Conservation (phyloP, 2,888 invertebrate species). For the Agrenia bidenticulata region DNA sequence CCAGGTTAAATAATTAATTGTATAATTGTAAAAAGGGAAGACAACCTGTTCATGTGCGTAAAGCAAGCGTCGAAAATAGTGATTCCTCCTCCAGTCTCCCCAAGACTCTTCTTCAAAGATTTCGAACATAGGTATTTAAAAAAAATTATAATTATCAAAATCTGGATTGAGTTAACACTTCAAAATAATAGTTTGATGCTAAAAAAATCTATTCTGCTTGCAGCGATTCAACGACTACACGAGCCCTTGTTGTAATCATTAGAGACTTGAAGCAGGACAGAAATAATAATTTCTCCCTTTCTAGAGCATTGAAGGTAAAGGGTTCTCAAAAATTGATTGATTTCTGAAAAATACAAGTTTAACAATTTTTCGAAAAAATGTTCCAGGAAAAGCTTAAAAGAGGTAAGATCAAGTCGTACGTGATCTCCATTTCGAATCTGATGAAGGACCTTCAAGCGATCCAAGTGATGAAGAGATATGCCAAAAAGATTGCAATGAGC, state of each 20-base stretch:
- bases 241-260: not conserved
- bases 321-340: too few species aligned
- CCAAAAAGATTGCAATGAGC: not conserved
- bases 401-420: not conserved
- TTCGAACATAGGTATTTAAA: too few species aligned
- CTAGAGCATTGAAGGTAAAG: slow-evolving; percentile 1
- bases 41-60: slow-evolving; percentile 11
- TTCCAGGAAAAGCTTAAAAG: not conserved
- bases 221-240: not conserved
- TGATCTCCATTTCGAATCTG: slow-evolving; percentile 11
- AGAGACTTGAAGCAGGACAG: not conserved
- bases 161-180: too few species aligned
- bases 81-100: not conserved
- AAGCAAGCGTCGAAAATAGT: slow-evolving; percentile 5
- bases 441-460: slow-evolving; percentile 19
- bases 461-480: slow-evolving; percentile 4
- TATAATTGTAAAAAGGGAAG: not conserved
- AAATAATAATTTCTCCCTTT: not conserved
- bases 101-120: not conserved
- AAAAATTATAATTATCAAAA: too few species aligned
- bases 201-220: not conserved
- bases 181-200: too few species aligned
- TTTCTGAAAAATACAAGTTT: too few species aligned
- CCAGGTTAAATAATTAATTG: too few species aligned
- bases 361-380: too few species aligned